These are phyloP conservation scores for Papio anubis DNA, from an alignment of 2,113 vertebrate species.

Conservation along the genomic window DNA sequence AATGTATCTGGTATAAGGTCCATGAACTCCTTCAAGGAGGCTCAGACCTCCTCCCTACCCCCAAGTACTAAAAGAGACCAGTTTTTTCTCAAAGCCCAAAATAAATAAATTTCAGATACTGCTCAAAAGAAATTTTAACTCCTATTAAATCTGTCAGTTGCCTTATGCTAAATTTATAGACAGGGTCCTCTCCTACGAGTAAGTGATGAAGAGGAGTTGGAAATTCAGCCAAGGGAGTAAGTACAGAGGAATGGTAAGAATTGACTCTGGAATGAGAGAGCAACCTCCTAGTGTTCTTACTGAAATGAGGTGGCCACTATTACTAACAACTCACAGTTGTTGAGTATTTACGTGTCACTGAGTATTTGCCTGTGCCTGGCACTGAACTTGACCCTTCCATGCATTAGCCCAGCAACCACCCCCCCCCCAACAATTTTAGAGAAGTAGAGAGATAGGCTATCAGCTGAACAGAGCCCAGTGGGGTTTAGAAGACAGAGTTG, in stretches of 20 bases:
- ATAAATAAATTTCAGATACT: neutral
- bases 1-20: neutral
- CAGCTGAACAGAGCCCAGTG: neutral
- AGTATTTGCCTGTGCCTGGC: neutral
- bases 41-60: neutral
- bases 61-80: neutral
- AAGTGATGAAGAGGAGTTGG: neutral
- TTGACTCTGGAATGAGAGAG: neutral
- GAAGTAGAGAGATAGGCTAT: neutral
- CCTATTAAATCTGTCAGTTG: neutral
- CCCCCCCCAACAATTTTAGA: neutral
- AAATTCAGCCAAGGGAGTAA: neutral
- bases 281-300: too few relatives aligned
- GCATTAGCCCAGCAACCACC: neutral
- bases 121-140: neutral
- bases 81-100: conserved; percentile 15
- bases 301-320: neutral
- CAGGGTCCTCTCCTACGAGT: neutral
- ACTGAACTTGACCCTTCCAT: neutral
- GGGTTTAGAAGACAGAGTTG: neutral
- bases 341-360: neutral
- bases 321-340: neutral
- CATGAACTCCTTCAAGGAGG: neutral
- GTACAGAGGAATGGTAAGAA: neutral
- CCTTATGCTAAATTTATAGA: neutral